phyloP scores from a whole-genome alignment of 1,140 invertebrate species.

The Drosophila lini region DNA sequence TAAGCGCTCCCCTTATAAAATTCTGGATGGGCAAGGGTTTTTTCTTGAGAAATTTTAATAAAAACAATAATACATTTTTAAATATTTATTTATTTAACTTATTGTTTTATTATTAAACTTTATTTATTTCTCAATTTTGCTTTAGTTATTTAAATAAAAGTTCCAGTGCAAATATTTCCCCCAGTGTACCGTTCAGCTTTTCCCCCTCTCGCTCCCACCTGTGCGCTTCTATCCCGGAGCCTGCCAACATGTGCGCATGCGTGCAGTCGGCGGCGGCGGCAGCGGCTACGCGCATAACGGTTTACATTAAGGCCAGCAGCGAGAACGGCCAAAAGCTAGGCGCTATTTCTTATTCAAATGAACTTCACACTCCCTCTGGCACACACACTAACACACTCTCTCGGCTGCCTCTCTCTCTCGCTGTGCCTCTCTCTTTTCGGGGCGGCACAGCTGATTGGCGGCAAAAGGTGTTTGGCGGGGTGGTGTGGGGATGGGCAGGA shows the following conservation, averaged over 20 bases:
- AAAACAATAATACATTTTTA: background rate
- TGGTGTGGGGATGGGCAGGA: conserved; percentile 5
- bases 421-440: conserved; percentile 51
- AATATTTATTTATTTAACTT: background rate
- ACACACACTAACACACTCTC: conserved; percentile 23
- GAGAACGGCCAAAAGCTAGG: conserved; percentile 72
- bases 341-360: conserved; percentile 77
- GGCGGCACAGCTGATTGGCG: conserved; percentile 75
- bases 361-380: conserved; percentile 47
- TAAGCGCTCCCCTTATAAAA: no score
- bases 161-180: background rate
- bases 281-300: conserved; percentile 70
- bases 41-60: background rate
- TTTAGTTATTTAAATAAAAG: background rate
- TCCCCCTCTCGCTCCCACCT: conserved; percentile 9
- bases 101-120: background rate
- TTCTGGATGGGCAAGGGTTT: background rate
- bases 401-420: conserved; percentile 30
- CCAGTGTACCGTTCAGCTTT: conserved; percentile 24
- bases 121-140: background rate
- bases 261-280: conserved; percentile 51
- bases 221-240: conserved; percentile 11
- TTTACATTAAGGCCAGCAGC: conserved; percentile 83
- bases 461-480: conserved; percentile 43
- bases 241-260: conserved; percentile 74